A percentile compares a stretch with the other conserved stretches of the same genome.
These are phyloP conservation scores for Acrocyrtus sp. DNA, from an alignment of 2,888 invertebrate species.

Conservation along the genomic window DNA sequence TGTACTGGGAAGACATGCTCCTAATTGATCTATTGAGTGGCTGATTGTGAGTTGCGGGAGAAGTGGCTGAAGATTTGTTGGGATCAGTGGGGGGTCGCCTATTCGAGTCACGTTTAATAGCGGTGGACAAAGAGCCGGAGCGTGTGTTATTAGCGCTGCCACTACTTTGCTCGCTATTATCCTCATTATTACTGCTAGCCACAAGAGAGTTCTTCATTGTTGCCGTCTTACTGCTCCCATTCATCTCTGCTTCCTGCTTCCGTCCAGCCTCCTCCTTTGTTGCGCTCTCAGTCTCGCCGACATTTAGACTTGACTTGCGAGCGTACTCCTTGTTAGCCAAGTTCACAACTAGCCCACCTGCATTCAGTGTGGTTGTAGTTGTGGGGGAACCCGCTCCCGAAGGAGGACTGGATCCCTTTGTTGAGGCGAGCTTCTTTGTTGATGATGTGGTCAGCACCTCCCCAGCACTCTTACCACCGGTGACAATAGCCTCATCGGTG, in stretches of 20 bases:
- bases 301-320: slow-evolving; percentile 78
- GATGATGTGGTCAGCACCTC: slow-evolving; percentile 14
- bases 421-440: slow-evolving; percentile 23
- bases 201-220: slow-evolving; percentile 7
- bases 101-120: slow-evolving; percentile 66
- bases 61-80: slow-evolving; percentile 54
- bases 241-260: slow-evolving; percentile 63
- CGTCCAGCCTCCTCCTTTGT: slow-evolving; percentile 62
- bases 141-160: slow-evolving; percentile 29
- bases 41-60: slow-evolving; percentile 24
- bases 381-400: neutral
- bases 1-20: slow-evolving; percentile 25
- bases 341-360: slow-evolving; percentile 50
- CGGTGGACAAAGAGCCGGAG: slow-evolving; percentile 26
- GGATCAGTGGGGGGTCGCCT: slow-evolving; percentile 69
- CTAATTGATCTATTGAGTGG: slow-evolving; percentile 50
- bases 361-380: slow-evolving; percentile 11
- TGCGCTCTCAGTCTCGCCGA: slow-evolving; percentile 68
- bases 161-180: no score
- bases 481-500: slow-evolving; percentile 23
- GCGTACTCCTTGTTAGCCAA: slow-evolving; percentile 75
- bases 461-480: neutral
- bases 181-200: slow-evolving; percentile 29
- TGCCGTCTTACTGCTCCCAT: slow-evolving; percentile 15
- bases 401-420: slow-evolving; percentile 31